Percentiles rank a stretch among this genome's conserved stretches.
Conservation (phyloP, 2,797 vertebrate genomes). For the Phrynocephalus guinanensis region DNA sequence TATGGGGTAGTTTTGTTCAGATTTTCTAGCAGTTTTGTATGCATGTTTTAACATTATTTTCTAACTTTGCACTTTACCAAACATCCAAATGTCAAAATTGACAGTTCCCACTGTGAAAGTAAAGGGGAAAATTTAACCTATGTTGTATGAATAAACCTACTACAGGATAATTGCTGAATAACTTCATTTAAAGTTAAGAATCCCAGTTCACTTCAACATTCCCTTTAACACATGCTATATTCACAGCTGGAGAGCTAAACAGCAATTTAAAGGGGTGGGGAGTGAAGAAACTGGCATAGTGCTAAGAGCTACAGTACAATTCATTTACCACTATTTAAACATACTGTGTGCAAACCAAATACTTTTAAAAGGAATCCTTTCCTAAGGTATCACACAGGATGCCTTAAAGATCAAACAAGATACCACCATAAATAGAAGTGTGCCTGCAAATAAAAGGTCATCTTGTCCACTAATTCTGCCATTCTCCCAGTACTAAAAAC, state of each 20-base stretch:
- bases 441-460: background rate
- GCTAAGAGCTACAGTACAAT: no score
- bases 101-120: background rate
- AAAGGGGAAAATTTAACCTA: slow-evolving; percentile 23
- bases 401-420: background rate
- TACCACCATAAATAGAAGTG: background rate
- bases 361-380: background rate
- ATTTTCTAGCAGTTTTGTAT: background rate
- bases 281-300: background rate
- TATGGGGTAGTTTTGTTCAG: slow-evolving; percentile 20
- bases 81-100: slow-evolving; percentile 35
- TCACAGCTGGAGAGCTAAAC: slow-evolving; percentile 12
- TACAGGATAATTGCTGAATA: slow-evolving; percentile 9
- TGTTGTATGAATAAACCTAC: background rate
- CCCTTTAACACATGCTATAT: background rate
- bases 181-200: slow-evolving; percentile 31
- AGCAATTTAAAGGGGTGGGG: slow-evolving; percentile 13
- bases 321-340: background rate
- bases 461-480: background rate
- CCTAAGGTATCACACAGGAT: no score
- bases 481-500: no score
- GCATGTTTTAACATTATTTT: slow-evolving; percentile 38
- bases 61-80: background rate
- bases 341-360: background rate
- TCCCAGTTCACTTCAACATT: slow-evolving; percentile 13